These are phyloP conservation scores for Pangasius macronema DNA, from an alignment of 2,797 vertebrate genomes.

Conservation along the genomic window DNA sequence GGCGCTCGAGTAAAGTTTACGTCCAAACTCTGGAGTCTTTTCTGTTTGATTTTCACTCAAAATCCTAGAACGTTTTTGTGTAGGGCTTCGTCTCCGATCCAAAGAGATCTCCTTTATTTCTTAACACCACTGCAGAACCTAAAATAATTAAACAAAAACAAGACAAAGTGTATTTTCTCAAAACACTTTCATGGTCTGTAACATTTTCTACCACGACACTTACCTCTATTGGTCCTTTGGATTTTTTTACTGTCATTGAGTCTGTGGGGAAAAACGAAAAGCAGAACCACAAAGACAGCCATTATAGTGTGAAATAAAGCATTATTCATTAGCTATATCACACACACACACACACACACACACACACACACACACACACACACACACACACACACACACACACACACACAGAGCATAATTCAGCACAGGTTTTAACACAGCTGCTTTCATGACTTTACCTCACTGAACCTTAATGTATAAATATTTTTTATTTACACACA, in stretches of 20 bases:
- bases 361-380: slow-evolving; percentile 6
- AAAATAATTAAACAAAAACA: background rate
- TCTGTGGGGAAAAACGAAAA: background rate
- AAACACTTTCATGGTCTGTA: background rate
- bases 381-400: too few species aligned
- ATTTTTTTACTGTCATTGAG: background rate
- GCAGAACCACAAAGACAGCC: background rate
- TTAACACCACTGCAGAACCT: background rate
- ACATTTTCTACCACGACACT: background rate
- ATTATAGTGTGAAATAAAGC: background rate
- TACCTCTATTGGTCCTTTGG: background rate
- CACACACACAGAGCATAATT: too few species aligned
- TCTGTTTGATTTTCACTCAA: background rate
- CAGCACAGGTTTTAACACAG: background rate
- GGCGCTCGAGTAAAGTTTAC: background rate
- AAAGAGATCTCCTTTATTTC: background rate
- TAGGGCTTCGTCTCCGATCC: background rate
- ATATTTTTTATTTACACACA: background rate
- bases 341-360: background rate
- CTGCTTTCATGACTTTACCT: slow-evolving; percentile 11
- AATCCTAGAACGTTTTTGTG: background rate
- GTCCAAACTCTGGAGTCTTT: background rate
- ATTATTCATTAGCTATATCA: background rate
- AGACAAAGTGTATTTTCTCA: background rate
- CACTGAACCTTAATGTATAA: background rate